phyloP scores from a whole-genome alignment of 1,140 invertebrate species.

The Psilanteris sp. region DNA sequence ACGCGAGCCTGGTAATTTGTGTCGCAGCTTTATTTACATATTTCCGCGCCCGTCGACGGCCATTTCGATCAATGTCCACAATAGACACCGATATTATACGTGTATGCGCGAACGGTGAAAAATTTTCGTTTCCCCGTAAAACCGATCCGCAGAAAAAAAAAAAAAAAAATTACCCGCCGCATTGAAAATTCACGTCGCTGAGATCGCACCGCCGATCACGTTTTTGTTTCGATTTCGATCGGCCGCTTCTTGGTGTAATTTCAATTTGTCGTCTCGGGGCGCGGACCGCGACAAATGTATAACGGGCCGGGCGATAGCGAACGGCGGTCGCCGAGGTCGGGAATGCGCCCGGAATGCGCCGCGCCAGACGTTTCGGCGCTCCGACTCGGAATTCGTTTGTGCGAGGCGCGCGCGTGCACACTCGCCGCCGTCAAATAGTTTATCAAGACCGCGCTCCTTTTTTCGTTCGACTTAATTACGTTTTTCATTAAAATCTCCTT shows the following conservation, averaged over 20 bases:
- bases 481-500: slow-evolving; percentile 61
- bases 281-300: slow-evolving; percentile 13
- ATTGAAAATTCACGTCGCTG: too few relatives aligned
- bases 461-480: slow-evolving; percentile 55
- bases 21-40: too few relatives aligned
- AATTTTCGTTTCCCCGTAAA: too few relatives aligned
- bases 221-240: slow-evolving; percentile 45
- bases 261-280: slow-evolving; percentile 52
- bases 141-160: too few relatives aligned
- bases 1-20: too few relatives aligned
- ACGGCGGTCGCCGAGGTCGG: slow-evolving; percentile 26
- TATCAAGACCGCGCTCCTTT: slow-evolving; percentile 44
- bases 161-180: too few relatives aligned
- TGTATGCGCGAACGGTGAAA: too few relatives aligned
- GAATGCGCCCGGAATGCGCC: slow-evolving; percentile 53
- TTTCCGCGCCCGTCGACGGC: too few relatives aligned
- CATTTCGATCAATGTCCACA: too few relatives aligned
- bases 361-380: slow-evolving; percentile 17
- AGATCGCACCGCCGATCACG: too few relatives aligned
- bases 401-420: neutral
- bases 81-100: too few relatives aligned
- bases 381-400: neutral
- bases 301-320: slow-evolving; percentile 15
- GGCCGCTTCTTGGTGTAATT: slow-evolving; percentile 41
- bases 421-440: slow-evolving; percentile 49